Base-by-base conservation (phyloP, 92 coral and sea anemone species). In the Umimayanthus chanpuru region DNA sequence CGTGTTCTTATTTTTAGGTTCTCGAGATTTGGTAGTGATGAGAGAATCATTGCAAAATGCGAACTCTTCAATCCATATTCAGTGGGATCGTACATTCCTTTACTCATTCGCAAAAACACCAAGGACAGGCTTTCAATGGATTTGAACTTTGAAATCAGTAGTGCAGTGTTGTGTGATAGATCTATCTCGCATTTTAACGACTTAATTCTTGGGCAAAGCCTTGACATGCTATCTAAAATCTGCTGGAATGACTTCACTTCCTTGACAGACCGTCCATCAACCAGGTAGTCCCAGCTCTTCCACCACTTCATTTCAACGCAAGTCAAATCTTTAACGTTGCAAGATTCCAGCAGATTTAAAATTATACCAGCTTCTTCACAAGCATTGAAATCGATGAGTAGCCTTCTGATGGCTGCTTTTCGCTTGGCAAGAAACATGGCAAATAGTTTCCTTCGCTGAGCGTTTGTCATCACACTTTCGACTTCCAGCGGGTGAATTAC, bases 371-470 rank as follows among this genome's bases (percentile, higher is more conserved):
- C 79, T 81, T 93, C 96, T 65, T 66, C 74, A 76, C 36, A 79
- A 23, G 92, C 89, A 55, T 90, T 70, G 50, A 88, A 91, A 76
- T 85, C 85, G 40, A 88, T 79, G 6, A 74, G 16, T 70, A 94
- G 70, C 26, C 81, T 85, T 81, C 92, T 84, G 47, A 94, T 70
- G 56, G 88, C 82, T 30, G 96, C 94, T 55, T 81, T 82, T 20
- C 93, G 89, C 41, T 77, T 86, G 70, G 73, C 83, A 73, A 94
- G 93, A 85, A 92, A 94, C 29, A 9, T 21, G 14, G 91, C 93
- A 39, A 87, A 88, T 38, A 89, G 76, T 80, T 81, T 64, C 78
- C 94, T 89, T 32, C 94, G 85, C 9, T 73, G 58, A 18, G 88
- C 56, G 25, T 85, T 85, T 41, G 86, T 80, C 74, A 80, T 72